Percentiles rank a stretch among this genome's conserved stretches.
Evolutionary conservation across 2,797 vertebrate genomes (phyloP).

Genomic region (Huso huso): DNA sequence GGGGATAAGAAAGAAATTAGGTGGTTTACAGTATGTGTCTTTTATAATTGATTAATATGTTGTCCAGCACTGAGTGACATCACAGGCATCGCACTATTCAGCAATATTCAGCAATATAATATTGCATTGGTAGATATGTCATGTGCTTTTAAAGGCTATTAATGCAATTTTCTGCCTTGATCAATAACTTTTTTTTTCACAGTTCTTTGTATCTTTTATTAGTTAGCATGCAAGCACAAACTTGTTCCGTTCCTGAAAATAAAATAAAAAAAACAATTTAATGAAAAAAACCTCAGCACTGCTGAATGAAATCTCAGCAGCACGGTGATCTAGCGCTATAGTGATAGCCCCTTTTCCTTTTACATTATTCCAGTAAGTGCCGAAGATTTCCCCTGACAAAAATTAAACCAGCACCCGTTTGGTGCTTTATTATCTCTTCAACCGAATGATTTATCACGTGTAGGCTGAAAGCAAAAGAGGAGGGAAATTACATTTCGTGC

Average conservation of each 20-base stretch:
- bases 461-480: constrained; percentile 66
- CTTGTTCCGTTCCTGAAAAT: background rate
- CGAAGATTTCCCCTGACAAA: constrained; percentile 75
- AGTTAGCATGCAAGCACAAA: background rate
- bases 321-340: constrained; percentile 44
- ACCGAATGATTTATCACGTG: constrained; percentile 84
- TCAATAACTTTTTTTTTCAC: background rate
- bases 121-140: background rate
- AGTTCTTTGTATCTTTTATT: background rate
- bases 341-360: constrained; percentile 36
- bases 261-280: background rate
- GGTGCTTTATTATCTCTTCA: constrained; percentile 81
- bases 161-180: background rate
- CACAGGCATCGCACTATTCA: background rate
- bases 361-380: constrained; percentile 43
- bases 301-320: constrained; percentile 9
- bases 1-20: background rate
- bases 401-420: constrained; percentile 77
- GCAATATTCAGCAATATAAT: background rate
- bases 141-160: background rate
- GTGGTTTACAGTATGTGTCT: no score
- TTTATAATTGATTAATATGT: no score
- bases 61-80: no score
- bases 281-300: constrained; percentile 1
- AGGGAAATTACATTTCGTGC: constrained; percentile 77